phyloP scores from a whole-genome alignment of 2,888 invertebrate genomes.

The Euplagia quadripunctaria region DNA sequence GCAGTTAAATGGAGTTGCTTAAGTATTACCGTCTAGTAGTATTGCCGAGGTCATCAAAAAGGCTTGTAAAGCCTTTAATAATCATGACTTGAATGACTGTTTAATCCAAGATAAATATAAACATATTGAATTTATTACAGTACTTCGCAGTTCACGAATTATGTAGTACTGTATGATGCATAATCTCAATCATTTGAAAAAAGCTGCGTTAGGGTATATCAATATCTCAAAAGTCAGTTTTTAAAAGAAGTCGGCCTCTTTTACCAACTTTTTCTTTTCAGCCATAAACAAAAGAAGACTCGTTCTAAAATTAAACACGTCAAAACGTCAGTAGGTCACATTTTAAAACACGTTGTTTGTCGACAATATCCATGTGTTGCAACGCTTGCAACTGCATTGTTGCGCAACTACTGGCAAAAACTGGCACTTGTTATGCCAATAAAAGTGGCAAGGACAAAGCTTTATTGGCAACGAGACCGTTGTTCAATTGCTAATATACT shows the following conservation, averaged over 20 bases:
- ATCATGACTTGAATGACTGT: background rate
- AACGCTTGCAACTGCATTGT: slow-evolving; percentile 76
- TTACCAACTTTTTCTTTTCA: slow-evolving; percentile 29
- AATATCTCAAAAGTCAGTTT: background rate
- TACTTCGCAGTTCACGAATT: too few relatives aligned
- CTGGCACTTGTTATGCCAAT: slow-evolving; percentile 63
- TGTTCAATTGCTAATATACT: slow-evolving; percentile 28
- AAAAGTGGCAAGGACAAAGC: slow-evolving; percentile 44
- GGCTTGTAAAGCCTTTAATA: background rate
- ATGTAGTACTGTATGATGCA: background rate
- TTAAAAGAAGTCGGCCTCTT: slow-evolving; percentile 7
- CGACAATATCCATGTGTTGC: slow-evolving; percentile 70
- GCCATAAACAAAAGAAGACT: slow-evolving; percentile 52
- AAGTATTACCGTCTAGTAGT: background rate
- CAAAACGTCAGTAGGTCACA: slow-evolving; percentile 66
- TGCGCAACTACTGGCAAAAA: slow-evolving; percentile 74
- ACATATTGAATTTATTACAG: background rate
- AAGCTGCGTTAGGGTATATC: background rate
- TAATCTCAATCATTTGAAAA: background rate
- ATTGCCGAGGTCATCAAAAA: background rate
- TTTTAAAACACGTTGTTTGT: slow-evolving; percentile 51
- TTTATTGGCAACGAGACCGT: slow-evolving; percentile 37
- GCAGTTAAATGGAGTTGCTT: background rate
- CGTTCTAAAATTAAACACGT: slow-evolving; percentile 63
- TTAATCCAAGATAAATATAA: background rate